A percentile compares a stretch with the other conserved stretches of the same genome.
These are phyloP conservation scores for Eira barbara DNA, from an alignment of 2,113 vertebrate genomes.

Conservation along the genomic window DNA sequence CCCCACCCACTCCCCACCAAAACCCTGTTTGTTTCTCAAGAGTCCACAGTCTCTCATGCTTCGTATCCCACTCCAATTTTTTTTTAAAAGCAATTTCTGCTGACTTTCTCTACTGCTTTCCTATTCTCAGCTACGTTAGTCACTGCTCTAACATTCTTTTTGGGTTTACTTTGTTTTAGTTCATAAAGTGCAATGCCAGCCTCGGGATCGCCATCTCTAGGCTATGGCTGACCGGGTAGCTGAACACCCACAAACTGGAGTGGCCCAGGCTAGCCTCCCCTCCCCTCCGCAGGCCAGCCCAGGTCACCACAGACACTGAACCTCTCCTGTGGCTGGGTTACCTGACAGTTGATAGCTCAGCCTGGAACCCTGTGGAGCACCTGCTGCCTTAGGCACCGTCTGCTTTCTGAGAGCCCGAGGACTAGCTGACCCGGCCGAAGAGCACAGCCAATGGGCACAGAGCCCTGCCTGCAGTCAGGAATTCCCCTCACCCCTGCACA, in stretches of 20 bases:
- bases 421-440: neutral
- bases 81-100: neutral
- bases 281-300: neutral
- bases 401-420: slow-evolving; percentile 46
- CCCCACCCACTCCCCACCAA: too few species aligned
- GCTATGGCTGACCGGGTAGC: slow-evolving; percentile 36
- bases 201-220: slow-evolving; percentile 8
- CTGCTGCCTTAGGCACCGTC: slow-evolving; percentile 80
- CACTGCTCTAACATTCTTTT: neutral
- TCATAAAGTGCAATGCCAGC: slow-evolving; percentile 83
- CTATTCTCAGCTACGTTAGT: neutral
- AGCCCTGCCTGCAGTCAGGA: neutral
- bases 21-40: too few species aligned
- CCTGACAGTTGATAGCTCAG: slow-evolving; percentile 33
- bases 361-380: slow-evolving; percentile 62
- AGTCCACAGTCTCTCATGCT: too few species aligned
- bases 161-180: neutral
- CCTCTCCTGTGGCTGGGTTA: neutral
- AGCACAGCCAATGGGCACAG: neutral
- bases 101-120: neutral
- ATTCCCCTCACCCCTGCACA: neutral
- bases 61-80: too few species aligned
- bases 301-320: neutral
- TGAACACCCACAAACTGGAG: neutral
- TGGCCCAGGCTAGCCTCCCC: neutral